Evolutionary conservation across 2,888 invertebrate species (phyloP).

Genomic region (Drosophila putrida): DNA sequence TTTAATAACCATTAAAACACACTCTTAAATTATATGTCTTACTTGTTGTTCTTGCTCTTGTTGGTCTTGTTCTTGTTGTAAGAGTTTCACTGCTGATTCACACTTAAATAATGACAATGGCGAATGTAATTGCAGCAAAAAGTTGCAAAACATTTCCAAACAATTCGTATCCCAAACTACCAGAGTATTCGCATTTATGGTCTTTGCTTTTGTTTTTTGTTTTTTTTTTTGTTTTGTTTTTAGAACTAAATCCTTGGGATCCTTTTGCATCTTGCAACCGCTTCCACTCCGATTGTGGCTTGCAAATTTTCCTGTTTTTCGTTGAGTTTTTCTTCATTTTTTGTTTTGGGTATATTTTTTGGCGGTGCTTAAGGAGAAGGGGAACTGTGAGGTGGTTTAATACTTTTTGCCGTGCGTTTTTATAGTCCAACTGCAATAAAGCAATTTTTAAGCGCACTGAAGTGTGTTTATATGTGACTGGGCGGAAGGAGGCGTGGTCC

Average conservation of each 20-base stretch:
- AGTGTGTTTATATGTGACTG: constrained; percentile 81
- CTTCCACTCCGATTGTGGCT: constrained; percentile 60
- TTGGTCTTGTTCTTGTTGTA: constrained; percentile 10
- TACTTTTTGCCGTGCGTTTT: constrained; percentile 77
- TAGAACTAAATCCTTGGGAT: constrained; percentile 67
- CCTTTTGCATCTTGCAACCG: constrained; percentile 67
- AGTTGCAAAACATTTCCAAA: constrained; percentile 55
- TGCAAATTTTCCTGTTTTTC: constrained; percentile 77
- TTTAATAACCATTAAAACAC: constrained; percentile 35
- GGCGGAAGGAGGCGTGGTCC: constrained; percentile 36
- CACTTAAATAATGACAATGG: constrained; percentile 64
- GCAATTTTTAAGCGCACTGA: constrained; percentile 82
- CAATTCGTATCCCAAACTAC: constrained; percentile 47
- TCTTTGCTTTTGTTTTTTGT: constrained; percentile 20
- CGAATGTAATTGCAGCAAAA: constrained; percentile 63
- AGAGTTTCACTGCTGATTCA: constrained; percentile 33
- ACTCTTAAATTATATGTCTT: constrained; percentile 25
- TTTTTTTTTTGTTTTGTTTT: constrained; percentile 49
- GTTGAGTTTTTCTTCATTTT: constrained; percentile 38
- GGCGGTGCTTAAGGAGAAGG: constrained; percentile 2
- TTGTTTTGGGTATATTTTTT: constrained; percentile 21
- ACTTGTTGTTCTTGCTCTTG: constrained; percentile 20
- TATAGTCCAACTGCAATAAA: constrained; percentile 81
- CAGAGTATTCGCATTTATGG: constrained; percentile 39
- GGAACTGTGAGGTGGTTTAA: constrained; percentile 36